Conservation (phyloP, 2,797 vertebrate species). For the Acanthurus lineatus region DNA sequence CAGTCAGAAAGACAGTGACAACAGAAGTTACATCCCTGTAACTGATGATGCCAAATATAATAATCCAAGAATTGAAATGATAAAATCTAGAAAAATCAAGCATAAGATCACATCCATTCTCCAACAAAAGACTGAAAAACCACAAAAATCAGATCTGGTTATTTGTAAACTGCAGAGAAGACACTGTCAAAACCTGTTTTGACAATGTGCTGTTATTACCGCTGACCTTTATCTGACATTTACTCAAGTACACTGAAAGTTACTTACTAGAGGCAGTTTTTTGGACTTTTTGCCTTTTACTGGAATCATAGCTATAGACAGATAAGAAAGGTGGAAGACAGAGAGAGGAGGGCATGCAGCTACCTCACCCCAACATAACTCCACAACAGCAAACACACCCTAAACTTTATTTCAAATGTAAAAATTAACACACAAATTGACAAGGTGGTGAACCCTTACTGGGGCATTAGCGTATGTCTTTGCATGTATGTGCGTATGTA, state of each 20-base stretch:
- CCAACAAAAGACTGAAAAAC: too few species aligned
- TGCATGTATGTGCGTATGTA: not conserved
- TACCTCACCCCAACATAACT: too few species aligned
- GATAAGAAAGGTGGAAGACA: too few species aligned
- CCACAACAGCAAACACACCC: too few species aligned
- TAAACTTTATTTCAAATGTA: not conserved
- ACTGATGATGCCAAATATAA: not conserved
- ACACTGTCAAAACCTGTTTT: not conserved
- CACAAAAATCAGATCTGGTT: too few species aligned
- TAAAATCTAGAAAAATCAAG: not conserved
- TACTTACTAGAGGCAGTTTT: too few species aligned
- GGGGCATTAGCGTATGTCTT: constrained; percentile 26
- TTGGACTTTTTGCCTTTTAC: too few species aligned
- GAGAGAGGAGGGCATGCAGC: too few species aligned
- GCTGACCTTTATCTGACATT: constrained; percentile 6
- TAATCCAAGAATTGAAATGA: not conserved
- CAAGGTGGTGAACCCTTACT: not conserved
- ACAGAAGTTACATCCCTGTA: not conserved
- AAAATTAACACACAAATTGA: constrained; percentile 7
- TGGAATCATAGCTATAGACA: too few species aligned
- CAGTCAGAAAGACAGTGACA: not conserved
- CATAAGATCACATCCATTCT: not conserved
- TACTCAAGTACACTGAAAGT: not conserved
- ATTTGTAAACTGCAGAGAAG: too few species aligned
- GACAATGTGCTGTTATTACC: not conserved